phyloP scores from a whole-genome alignment of 2,888 invertebrate genomes.

The Melipona beecheii region DNA sequence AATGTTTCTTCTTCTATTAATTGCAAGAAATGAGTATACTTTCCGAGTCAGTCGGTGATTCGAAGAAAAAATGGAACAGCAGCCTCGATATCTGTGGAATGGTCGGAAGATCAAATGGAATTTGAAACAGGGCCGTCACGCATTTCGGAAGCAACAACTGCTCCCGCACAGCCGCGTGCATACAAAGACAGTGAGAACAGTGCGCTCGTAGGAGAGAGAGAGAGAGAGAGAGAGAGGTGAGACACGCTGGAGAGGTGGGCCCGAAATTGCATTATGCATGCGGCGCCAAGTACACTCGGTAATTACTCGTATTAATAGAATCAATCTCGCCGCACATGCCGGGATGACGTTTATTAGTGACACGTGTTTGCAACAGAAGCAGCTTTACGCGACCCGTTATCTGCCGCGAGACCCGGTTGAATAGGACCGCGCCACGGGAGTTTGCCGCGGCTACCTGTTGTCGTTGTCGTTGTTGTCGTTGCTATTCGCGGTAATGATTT shows the following conservation, averaged over 20 bases:
- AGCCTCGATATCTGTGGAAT: not conserved
- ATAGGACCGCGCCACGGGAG: constrained; percentile 31
- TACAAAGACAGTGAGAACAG: constrained; percentile 10
- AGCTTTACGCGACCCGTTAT: constrained; percentile 62
- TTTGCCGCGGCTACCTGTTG: constrained; percentile 48
- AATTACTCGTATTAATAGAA: constrained; percentile 75
- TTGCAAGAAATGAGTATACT: not conserved
- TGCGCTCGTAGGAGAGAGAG: not conserved
- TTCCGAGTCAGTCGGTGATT: not conserved
- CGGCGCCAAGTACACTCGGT: constrained; percentile 72
- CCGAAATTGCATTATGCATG: constrained; percentile 72
- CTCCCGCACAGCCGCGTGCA: not conserved
- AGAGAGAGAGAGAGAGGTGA: not conserved
- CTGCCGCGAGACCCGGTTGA: constrained; percentile 44
- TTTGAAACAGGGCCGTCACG: constrained; percentile 57
- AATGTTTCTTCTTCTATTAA: not conserved
- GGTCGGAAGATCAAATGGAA: constrained; percentile 56
- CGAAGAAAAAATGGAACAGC: not conserved
- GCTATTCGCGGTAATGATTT: constrained; percentile 30
- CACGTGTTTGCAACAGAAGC: constrained; percentile 70
- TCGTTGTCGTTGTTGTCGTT: constrained; percentile 8
- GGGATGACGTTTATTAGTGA: constrained; percentile 73
- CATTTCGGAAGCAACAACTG: constrained; percentile 21
- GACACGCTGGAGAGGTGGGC: constrained; percentile 19
- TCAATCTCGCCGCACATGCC: constrained; percentile 72